These are phyloP conservation scores for Nemopilema nomurai DNA, from an alignment of 30 jellyfish, hydroid and myxozoan genomes.

Conservation along the genomic window DNA sequence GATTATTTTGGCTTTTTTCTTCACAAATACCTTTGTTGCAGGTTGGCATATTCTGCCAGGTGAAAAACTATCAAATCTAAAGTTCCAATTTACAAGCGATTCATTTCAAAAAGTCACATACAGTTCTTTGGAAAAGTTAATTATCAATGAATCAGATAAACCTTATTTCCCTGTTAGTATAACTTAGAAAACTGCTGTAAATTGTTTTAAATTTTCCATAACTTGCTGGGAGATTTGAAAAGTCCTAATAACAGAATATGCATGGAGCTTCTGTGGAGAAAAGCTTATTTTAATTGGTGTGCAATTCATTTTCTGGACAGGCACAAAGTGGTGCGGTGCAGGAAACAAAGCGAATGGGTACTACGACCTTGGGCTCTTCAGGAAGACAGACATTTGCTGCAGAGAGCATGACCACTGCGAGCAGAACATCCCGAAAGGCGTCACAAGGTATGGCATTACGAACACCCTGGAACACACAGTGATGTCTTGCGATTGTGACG, in stretches of 20 bases:
- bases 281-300: too few relatives aligned
- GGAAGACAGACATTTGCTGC: conserved; percentile 31
- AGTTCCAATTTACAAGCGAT: too few relatives aligned
- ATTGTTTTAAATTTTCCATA: too few relatives aligned
- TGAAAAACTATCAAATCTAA: background rate
- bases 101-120: too few relatives aligned
- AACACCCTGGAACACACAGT: background rate
- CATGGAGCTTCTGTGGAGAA: too few relatives aligned
- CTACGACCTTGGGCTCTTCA: conserved; percentile 24
- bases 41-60: background rate
- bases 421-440: background rate
- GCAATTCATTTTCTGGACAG: too few relatives aligned
- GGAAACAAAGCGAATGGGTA: conserved; percentile 42
- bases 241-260: too few relatives aligned
- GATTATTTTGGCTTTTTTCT: background rate
- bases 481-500: background rate
- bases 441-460: background rate
- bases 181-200: too few relatives aligned
- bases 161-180: too few relatives aligned
- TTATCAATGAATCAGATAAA: too few relatives aligned
- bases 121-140: too few relatives aligned
- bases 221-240: too few relatives aligned
- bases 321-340: conserved; percentile 47
- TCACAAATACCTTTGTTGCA: background rate
- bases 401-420: conserved; percentile 29